Evolutionary conservation across 2,888 invertebrate genomes (phyloP).

Genomic region (Zaprionus lineosus): DNA sequence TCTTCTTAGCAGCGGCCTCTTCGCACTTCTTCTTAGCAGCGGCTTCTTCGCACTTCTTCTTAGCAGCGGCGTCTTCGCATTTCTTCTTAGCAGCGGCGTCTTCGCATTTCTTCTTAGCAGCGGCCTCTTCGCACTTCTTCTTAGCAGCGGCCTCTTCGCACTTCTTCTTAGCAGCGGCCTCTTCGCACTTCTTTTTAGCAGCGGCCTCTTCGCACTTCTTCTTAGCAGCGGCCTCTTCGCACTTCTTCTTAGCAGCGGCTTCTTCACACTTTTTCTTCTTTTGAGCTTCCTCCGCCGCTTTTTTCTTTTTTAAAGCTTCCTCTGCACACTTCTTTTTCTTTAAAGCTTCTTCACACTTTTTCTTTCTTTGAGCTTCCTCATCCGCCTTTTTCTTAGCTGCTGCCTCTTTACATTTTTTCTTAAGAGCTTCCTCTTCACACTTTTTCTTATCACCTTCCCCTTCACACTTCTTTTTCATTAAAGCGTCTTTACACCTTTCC

Average conservation of each 20-base stretch:
- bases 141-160: background rate
- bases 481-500: background rate
- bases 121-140: background rate
- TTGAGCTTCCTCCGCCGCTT: background rate
- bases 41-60: background rate
- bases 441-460: background rate
- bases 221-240: too few species aligned
- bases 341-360: background rate
- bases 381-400: background rate
- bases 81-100: background rate
- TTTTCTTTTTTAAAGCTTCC: background rate
- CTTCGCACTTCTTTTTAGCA: too few species aligned
- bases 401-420: background rate
- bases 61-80: background rate
- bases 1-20: background rate
- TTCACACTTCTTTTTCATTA: background rate
- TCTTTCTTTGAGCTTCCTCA: background rate
- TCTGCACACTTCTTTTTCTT: background rate
- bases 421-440: background rate
- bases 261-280: background rate
- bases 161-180: constrained; percentile 1
- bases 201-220: background rate
- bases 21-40: background rate
- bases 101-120: background rate
- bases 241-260: background rate